Conservation (phyloP, 2,797 vertebrate genomes). For the Spinibarbus caldwelli region DNA sequence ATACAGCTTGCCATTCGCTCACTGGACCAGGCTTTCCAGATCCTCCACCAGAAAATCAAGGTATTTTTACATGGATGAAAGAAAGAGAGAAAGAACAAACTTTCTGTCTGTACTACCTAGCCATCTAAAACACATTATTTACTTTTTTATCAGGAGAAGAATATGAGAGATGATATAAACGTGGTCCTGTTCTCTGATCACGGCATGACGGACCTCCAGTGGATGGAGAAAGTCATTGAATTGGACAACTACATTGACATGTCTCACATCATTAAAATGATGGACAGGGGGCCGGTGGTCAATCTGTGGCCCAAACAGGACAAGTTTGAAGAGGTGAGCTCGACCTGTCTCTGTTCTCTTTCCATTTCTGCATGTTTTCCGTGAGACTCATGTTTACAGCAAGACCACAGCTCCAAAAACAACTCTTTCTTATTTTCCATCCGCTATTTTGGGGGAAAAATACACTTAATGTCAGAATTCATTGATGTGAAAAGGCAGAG, state of each 20-base stretch:
- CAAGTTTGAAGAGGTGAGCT: slow-evolving; percentile 79
- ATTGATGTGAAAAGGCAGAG: background rate
- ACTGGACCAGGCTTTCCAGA: slow-evolving; percentile 83
- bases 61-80: slow-evolving; percentile 65
- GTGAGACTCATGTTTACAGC: background rate
- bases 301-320: slow-evolving; percentile 87
- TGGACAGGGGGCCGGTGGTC: slow-evolving; percentile 91
- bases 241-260: slow-evolving; percentile 84
- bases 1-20: slow-evolving; percentile 77
- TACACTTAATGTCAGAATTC: background rate
- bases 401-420: background rate
- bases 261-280: slow-evolving; percentile 82
- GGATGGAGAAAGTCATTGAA: slow-evolving; percentile 92
- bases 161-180: slow-evolving; percentile 81
- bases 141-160: slow-evolving; percentile 77
- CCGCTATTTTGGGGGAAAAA: background rate
- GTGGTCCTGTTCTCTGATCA: slow-evolving; percentile 94
- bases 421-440: background rate
- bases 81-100: background rate
- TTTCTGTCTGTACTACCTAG: background rate
- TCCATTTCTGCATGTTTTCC: background rate
- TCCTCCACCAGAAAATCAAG: slow-evolving; percentile 83
- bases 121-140: background rate
- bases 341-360: background rate
- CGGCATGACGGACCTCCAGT: slow-evolving; percentile 91